phyloP scores from a whole-genome alignment of 2,888 invertebrate species.

The Apotomis turbidana region DNA sequence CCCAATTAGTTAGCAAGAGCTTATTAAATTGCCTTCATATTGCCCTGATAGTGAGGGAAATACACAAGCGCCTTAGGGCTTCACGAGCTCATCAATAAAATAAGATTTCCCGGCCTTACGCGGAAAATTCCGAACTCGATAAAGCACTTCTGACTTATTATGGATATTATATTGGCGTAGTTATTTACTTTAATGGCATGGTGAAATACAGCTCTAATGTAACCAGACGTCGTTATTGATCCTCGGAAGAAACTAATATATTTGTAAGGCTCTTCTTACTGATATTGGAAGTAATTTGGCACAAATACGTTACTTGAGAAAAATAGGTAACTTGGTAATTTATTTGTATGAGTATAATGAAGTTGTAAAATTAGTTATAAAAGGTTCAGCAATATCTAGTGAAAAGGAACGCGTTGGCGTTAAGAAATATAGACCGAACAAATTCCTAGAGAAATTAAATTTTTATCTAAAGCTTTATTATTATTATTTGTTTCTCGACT shows the following conservation, averaged over 20 bases:
- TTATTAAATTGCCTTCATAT: conserved; percentile 53
- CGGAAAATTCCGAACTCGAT: conserved; percentile 15
- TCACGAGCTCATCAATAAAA: conserved; percentile 23
- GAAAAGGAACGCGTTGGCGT: not conserved
- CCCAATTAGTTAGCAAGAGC: conserved; percentile 55
- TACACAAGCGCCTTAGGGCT: conserved; percentile 25
- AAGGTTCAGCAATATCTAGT: not conserved
- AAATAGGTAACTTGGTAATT: conserved; percentile 18
- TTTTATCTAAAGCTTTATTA: no score
- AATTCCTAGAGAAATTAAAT: no score
- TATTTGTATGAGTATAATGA: conserved; percentile 10
- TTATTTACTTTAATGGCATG: conserved; percentile 28
- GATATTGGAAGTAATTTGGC: conserved; percentile 34
- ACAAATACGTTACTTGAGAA: conserved; percentile 1
- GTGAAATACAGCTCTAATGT: conserved; percentile 3
- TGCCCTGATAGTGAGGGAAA: conserved; percentile 27
- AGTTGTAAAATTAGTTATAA: conserved; percentile 5
- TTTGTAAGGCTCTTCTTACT: conserved; percentile 27
- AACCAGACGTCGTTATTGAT: conserved; percentile 33
- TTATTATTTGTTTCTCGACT: no score
- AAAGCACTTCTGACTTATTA: conserved; percentile 19
- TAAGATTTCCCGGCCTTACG: not conserved
- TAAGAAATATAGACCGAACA: no score
- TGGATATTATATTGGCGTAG: conserved; percentile 12
- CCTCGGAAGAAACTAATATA: conserved; percentile 22